phyloP scores from a whole-genome alignment of 2,113 vertebrate genomes.

The Tricholaema leucomelas region DNA sequence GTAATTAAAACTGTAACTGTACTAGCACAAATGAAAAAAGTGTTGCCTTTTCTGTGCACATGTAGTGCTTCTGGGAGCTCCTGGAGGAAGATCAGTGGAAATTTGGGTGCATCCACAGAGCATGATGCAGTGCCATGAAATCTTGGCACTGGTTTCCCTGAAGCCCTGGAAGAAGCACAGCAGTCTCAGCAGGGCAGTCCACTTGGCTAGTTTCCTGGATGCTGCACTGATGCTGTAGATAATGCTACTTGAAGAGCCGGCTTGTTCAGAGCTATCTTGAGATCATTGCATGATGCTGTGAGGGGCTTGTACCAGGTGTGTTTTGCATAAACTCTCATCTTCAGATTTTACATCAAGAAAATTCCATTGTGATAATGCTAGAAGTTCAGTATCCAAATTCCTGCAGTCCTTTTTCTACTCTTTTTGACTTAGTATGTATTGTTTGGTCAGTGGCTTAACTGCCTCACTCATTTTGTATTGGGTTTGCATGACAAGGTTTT shows the following conservation, averaged over 20 bases:
- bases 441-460: background rate
- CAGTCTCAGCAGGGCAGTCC: slow-evolving; percentile 9
- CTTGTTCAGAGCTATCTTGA: background rate
- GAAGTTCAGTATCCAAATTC: background rate
- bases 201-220: background rate
- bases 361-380: background rate
- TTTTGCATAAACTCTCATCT: background rate
- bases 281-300: background rate
- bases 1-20: background rate
- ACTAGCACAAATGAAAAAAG: background rate
- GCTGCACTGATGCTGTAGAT: background rate
- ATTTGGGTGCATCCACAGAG: background rate
- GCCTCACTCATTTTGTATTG: background rate
- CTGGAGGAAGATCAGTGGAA: background rate
- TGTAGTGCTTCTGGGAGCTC: background rate
- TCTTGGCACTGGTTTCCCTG: background rate
- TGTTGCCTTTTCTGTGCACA: background rate
- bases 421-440: background rate
- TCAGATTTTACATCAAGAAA: background rate
- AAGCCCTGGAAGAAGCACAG: slow-evolving; percentile 9
- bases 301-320: background rate
- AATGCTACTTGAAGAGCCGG: background rate
- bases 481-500: fast-evolving
- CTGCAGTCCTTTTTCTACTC: background rate
- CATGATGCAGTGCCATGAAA: background rate